A percentile compares a stretch with the other conserved stretches of the same genome.
These are phyloP conservation scores for Daktulosphaira vitifoliae DNA, from an alignment of 1,140 invertebrate species.

Conservation along the genomic window DNA sequence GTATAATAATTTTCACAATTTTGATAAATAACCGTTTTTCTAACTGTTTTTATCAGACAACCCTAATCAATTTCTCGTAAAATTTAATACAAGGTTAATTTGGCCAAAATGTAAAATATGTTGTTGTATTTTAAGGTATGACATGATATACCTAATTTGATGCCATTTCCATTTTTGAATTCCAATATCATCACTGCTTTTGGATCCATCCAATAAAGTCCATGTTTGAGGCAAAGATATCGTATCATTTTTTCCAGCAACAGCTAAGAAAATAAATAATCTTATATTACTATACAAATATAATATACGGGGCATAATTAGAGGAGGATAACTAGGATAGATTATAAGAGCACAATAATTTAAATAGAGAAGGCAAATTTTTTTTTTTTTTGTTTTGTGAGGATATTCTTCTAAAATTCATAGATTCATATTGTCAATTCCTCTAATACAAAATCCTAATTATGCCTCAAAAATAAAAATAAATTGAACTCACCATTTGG, in stretches of 20 bases:
- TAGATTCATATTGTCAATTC: no score
- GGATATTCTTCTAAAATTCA: no score
- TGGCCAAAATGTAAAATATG: no score
- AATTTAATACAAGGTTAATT: neutral
- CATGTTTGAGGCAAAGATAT: constrained; percentile 71
- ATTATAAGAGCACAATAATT: neutral
- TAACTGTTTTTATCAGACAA: no score
- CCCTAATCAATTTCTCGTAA: no score
- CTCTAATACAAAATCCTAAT: no score
- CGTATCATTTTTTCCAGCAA: constrained; percentile 53
- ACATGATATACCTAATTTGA: constrained; percentile 52
- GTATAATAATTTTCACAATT: no score
- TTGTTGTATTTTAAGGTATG: neutral
- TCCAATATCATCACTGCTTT: constrained; percentile 74
- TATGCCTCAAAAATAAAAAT: no score
- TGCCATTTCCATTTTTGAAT: constrained; percentile 76
- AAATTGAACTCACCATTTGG: constrained; percentile 53
- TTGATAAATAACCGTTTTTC: no score
- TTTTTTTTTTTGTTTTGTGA: neutral
- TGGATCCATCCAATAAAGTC: constrained; percentile 66
- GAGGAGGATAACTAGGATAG: neutral
- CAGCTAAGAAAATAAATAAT: constrained; percentile 50
- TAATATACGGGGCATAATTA: neutral
- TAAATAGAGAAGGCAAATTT: neutral
- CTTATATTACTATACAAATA: neutral